A percentile compares a stretch with the other conserved stretches of the same genome.
Conservation (phyloP, 2,113 vertebrate genomes). For the Ranitomeya imitator region DNA sequence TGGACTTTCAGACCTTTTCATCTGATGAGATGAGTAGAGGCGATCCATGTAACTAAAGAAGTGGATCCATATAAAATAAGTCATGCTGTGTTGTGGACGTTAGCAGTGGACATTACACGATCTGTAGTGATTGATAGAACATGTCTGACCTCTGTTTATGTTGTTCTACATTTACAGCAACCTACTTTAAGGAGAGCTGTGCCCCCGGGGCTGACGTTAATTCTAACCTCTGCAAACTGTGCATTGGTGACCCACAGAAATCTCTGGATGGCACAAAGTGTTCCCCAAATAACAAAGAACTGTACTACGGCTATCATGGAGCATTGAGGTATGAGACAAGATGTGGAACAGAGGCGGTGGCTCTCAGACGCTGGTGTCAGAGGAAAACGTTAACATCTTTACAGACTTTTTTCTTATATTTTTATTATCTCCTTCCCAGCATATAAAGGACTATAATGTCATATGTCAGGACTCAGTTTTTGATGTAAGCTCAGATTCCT, state of each 20-base stretch:
- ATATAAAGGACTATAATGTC: too few relatives aligned
- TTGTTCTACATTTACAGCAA: conserved; percentile 73
- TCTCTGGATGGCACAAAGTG: conserved; percentile 68
- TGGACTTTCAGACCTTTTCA: background rate
- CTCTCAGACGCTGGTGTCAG: background rate
- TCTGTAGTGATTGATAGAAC: background rate
- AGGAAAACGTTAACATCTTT: too few relatives aligned
- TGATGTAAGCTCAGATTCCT: too few relatives aligned
- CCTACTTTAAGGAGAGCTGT: conserved; percentile 76
- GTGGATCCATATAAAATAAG: background rate
- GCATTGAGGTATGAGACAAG: conserved; percentile 74
- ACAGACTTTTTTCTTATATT: too few relatives aligned
- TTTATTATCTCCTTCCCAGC: too few relatives aligned
- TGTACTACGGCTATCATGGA: conserved; percentile 77
- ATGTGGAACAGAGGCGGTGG: too few relatives aligned
- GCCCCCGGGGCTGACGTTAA: conserved; percentile 69
- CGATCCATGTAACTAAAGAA: background rate
- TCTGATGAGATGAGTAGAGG: background rate
- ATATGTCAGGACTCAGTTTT: too few relatives aligned
- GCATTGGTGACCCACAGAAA: conserved; percentile 60
- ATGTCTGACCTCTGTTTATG: conserved; percentile 18
- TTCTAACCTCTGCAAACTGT: conserved; percentile 72
- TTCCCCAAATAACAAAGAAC: conserved; percentile 64
- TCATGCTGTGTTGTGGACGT: background rate
- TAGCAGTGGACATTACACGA: background rate